Percentiles rank a stretch among this genome's conserved stretches.
Evolutionary conservation across 2,888 invertebrate genomes (phyloP).

Genomic region (Homarus gammarus): DNA sequence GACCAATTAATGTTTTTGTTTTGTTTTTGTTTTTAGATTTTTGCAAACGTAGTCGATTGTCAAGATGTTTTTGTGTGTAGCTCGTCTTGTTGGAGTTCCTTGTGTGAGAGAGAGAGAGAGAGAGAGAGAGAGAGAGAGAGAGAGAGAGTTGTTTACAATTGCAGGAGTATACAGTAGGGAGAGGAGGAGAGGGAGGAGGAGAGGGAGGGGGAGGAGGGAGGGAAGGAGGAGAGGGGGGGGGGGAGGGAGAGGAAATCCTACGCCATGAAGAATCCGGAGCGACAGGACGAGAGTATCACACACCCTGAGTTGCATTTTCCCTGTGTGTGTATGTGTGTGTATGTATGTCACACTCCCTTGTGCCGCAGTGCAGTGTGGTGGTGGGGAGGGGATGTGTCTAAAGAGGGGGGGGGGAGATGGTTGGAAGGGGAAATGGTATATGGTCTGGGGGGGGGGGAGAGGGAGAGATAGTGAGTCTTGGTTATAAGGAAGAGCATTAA

Average conservation of each 20-base stretch:
- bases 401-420: background rate
- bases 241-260: too few relatives aligned
- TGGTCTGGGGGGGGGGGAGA: background rate
- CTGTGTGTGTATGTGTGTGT: constrained; percentile 22
- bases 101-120: background rate
- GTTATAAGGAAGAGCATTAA: too few relatives aligned
- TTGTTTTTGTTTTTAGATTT: too few relatives aligned
- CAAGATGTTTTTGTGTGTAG: too few relatives aligned
- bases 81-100: too few relatives aligned
- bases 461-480: too few relatives aligned
- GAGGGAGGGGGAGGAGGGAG: too few relatives aligned
- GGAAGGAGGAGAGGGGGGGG: background rate
- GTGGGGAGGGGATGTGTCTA: background rate
- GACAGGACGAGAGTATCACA: too few relatives aligned
- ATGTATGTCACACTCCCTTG: background rate
- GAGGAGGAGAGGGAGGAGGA: background rate
- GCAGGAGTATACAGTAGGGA: background rate
- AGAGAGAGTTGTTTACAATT: background rate
- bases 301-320: too few relatives aligned
- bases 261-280: too few relatives aligned
- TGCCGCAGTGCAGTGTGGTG: background rate
- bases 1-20: too few relatives aligned
- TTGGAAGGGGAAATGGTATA: background rate
- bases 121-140: background rate
- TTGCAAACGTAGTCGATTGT: too few relatives aligned